Evolutionary conservation across 2,113 vertebrate genomes (phyloP), one percentile per base, ranked within the genome.

Genomic region (Chloropsis cyanopogon): DNA sequence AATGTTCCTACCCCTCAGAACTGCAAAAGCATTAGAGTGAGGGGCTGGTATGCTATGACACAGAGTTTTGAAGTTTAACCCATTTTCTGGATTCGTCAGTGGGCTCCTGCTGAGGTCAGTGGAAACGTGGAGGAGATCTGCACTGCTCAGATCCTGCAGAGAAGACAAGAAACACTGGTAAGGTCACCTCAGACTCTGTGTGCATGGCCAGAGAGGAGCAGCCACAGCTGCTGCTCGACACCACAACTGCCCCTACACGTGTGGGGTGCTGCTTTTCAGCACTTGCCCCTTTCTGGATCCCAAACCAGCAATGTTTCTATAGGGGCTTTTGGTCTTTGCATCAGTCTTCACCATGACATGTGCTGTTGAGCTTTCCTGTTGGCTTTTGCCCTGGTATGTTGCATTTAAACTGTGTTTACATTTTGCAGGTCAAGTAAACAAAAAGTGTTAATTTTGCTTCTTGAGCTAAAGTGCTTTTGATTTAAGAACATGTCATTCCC

Each of bases 181-280:
- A 92, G 88, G 53, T 50, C 2, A 4, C 46, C 42, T 65, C n/a
- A 61, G 60, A 3, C 28, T 61, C 22, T 4, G 1, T 0, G 2
- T 47, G 42, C n/a, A 1, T 1, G 3, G 44, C 20, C 49, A 31
- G 66, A 35, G 56, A 29, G 49, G 41, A 71, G 46, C 65, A 29
- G 16, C 3, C 53, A 10, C 4, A 6, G 49, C 2, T 0, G 2
- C 25, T 0, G 1, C 54, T 41, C 0, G 0, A 8, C 20, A 12
- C 42, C 49, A 16, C 1, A 4, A 5, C 52, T 18, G 52, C 19
- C 37, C 8, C 47, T 44, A 1, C 0, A 2, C 14, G 0, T 7
- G n/a, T 14, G 17, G 29, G 7, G 35, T 61, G 59, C 66, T 59
- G 68, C 50, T 82, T 60, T 13, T 26, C 31, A 71, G 41, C 1